Conservation (phyloP, 2,113 vertebrate species). For the Marmota flaviventris region DNA sequence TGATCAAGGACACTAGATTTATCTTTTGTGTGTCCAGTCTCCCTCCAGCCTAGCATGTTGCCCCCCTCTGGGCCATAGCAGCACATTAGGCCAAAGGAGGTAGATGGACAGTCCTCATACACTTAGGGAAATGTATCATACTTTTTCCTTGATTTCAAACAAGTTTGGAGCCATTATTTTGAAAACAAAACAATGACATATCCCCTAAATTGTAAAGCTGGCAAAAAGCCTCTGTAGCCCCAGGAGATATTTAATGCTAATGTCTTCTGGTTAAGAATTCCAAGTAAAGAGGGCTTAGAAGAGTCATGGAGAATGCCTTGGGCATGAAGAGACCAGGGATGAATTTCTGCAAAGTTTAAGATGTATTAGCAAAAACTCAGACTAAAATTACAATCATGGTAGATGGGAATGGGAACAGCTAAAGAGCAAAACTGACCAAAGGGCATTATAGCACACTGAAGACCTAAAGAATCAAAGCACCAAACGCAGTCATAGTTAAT, state of each 20-base stretch:
- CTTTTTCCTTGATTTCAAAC: slow-evolving; percentile 48
- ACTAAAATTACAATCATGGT: not conserved
- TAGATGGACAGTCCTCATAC: not conserved
- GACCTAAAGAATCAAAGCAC: not conserved
- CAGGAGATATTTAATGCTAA: slow-evolving; percentile 28
- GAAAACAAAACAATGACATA: slow-evolving; percentile 57
- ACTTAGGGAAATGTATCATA: not conserved
- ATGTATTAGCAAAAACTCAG: slow-evolving; percentile 40
- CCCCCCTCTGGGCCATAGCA: not conserved
- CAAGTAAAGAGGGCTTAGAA: not conserved
- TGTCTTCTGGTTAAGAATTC: not conserved
- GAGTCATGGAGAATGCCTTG: not conserved
- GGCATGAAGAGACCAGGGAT: not conserved
- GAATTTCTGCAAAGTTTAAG: slow-evolving; percentile 30
- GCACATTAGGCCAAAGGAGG: not conserved
- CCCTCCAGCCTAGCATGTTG: not conserved
- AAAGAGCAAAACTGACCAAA: not conserved
- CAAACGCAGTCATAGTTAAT: not conserved
- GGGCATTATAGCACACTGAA: not conserved
- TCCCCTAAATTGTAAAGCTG: not conserved
- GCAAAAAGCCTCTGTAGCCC: not conserved
- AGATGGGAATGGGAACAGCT: not conserved
- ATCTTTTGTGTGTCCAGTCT: not conserved
- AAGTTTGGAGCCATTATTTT: slow-evolving; percentile 35
- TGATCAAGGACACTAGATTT: not conserved